These are phyloP conservation scores for Trematomus loennbergii DNA, from an alignment of 2,113 vertebrate genomes.

Conservation along the genomic window DNA sequence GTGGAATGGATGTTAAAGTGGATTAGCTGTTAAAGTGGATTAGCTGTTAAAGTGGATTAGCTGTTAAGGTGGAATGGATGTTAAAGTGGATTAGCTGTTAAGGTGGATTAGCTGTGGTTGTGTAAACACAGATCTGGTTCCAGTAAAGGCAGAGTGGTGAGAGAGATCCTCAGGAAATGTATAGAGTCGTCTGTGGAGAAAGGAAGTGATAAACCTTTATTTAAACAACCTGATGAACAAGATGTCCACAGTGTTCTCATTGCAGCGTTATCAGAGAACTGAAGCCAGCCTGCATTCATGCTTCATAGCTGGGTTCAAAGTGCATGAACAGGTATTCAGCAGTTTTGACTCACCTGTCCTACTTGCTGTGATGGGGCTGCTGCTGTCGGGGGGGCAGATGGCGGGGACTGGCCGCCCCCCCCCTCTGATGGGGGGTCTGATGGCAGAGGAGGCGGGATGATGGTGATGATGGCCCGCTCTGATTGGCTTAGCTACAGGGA, in stretches of 20 bases:
- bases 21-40: too few relatives aligned
- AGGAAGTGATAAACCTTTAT: background rate
- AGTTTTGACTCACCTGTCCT: slow-evolving; percentile 48
- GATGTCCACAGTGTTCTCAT: background rate
- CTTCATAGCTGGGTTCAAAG: too few relatives aligned
- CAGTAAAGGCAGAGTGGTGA: slow-evolving; percentile 67
- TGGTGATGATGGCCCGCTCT: slow-evolving; percentile 85
- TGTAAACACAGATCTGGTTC: slow-evolving; percentile 41
- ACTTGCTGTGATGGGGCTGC: slow-evolving; percentile 48
- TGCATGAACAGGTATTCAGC: too few relatives aligned
- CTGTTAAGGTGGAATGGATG: too few relatives aligned
- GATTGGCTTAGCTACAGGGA: slow-evolving; percentile 89
- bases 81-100: too few relatives aligned
- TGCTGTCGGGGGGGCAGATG: slow-evolving; percentile 81
- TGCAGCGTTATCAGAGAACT: too few relatives aligned
- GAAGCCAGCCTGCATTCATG: too few relatives aligned
- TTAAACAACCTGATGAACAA: background rate
- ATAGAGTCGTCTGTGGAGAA: slow-evolving; percentile 37
- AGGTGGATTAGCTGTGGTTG: background rate
- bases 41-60: too few relatives aligned
- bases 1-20: too few relatives aligned
- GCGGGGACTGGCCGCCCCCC: slow-evolving; percentile 76
- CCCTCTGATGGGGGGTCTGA: slow-evolving; percentile 84
- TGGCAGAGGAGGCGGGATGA: slow-evolving; percentile 83
- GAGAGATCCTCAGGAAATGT: slow-evolving; percentile 32